These are phyloP conservation scores for Acanthaster planci DNA, from an alignment of 35 echinoderm and acorn worm species.

Conservation along the genomic window DNA sequence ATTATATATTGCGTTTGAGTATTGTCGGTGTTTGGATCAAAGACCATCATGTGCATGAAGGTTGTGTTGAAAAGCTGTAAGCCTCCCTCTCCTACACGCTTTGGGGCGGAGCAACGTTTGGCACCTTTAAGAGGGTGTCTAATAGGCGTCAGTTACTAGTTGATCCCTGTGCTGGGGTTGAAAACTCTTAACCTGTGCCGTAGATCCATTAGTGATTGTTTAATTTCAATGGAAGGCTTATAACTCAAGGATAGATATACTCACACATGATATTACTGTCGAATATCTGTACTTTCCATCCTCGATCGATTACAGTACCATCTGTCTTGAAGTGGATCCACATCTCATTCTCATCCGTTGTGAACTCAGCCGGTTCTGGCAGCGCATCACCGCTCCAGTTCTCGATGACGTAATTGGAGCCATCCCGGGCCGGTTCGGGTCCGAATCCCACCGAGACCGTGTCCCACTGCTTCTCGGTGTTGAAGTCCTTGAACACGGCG, in stretches of 20 bases:
- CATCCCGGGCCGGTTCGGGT: constrained; percentile 56
- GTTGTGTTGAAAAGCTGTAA: no score
- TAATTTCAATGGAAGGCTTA: neutral
- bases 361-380: constrained; percentile 56
- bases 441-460: constrained; percentile 72
- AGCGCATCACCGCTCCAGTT: constrained; percentile 57
- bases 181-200: no score
- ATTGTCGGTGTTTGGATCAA: no score
- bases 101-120: no score
- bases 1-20: no score
- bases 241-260: neutral
- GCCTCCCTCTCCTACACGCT: no score
- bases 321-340: constrained; percentile 80
- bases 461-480: constrained; percentile 67
- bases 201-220: no score
- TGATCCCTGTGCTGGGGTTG: no score
- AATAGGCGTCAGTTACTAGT: no score
- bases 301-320: constrained; percentile 55
- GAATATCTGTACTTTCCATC: constrained; percentile 68
- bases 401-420: constrained; percentile 66
- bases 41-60: no score
- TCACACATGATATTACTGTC: constrained; percentile 42
- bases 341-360: constrained; percentile 23
- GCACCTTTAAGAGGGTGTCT: no score
- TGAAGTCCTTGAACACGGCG: constrained; percentile 70